These are phyloP conservation scores for Coptotermes formosanus DNA, from an alignment of 1,140 invertebrate genomes.

Conservation along the genomic window DNA sequence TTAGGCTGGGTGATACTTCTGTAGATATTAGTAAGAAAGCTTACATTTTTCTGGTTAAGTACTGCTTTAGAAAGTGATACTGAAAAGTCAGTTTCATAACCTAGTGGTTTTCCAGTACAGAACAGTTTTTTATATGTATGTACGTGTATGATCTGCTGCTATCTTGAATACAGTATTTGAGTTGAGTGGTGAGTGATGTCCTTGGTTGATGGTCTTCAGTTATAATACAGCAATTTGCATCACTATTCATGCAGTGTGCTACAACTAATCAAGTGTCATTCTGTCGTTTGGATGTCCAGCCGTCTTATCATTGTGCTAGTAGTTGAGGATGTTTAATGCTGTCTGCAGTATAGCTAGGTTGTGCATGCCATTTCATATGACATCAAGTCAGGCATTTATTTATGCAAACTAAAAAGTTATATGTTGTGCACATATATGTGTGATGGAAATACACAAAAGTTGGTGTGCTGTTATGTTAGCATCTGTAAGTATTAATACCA, in stretches of 20 bases:
- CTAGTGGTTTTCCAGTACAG: not conserved
- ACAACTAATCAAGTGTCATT: conserved; percentile 2
- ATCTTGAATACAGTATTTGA: not conserved
- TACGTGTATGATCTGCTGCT: not conserved
- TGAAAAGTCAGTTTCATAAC: not conserved
- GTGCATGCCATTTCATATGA: no score
- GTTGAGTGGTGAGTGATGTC: not conserved
- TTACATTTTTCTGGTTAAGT: not conserved
- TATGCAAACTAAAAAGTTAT: no score
- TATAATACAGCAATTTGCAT: not conserved
- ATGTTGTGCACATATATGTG: no score
- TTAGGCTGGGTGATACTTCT: not conserved
- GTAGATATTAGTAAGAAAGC: not conserved
- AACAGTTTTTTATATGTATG: not conserved
- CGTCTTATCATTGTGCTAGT: not conserved
- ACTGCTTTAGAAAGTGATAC: not conserved
- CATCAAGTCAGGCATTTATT: no score
- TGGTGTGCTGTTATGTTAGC: no score
- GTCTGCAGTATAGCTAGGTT: not conserved
- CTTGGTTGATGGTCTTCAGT: not conserved
- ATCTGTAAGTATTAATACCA: no score
- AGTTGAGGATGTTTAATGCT: not conserved
- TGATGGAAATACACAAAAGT: no score
- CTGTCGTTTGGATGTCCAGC: not conserved
- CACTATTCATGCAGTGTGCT: not conserved